Base-by-base conservation (phyloP, 2,888 invertebrate genomes). In the Heliconius erato region DNA sequence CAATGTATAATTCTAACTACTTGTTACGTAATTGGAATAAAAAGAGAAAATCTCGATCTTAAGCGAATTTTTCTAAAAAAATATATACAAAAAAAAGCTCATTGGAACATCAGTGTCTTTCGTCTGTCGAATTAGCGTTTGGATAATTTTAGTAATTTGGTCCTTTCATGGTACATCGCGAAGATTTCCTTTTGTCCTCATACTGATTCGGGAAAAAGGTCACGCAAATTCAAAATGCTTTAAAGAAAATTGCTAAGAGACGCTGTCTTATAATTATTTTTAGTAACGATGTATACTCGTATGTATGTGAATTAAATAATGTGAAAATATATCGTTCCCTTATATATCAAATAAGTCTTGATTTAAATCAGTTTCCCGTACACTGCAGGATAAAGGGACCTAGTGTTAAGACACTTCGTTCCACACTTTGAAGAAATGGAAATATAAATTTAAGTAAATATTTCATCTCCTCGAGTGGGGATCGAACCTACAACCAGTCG, bases 121-220 rank as follows among this genome's bases (percentile, higher is more conserved):
- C 63, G n/a, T 76, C 76, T 76, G 59, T 76, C 76, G 7, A 76
- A 76, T 76, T 76, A 76, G 32, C 76, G 35, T 76, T 76, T 63
- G 76, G 76, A 76, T 76, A 63, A 76, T 76, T 59, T 63, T 26
- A 63, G 63, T 63, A 63, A 63, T 76, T 76, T 76, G 76, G 28
- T n/a, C 32, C 23, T 76, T 76, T 59, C 44, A 26, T 59, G 3
- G 63, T n/a, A 63, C 63, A 35, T 76, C 3, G 59, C 32, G 63
- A 76, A 12, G 32, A 63, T 14, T 35, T 59, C 19, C 26, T 76
- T 76, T 76, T 76, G 63, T 76, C 14, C 59, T 74, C 35, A 12
- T 35, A 63, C 63, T 63, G n/a, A 76, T 76, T 76, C 35, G 32
- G n/a, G n/a, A 63, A 76, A 40, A 59, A 63, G 44, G 44, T 72